Conservation (phyloP, 2,888 invertebrate genomes). For the Melangyna quadrimaculata region DNA sequence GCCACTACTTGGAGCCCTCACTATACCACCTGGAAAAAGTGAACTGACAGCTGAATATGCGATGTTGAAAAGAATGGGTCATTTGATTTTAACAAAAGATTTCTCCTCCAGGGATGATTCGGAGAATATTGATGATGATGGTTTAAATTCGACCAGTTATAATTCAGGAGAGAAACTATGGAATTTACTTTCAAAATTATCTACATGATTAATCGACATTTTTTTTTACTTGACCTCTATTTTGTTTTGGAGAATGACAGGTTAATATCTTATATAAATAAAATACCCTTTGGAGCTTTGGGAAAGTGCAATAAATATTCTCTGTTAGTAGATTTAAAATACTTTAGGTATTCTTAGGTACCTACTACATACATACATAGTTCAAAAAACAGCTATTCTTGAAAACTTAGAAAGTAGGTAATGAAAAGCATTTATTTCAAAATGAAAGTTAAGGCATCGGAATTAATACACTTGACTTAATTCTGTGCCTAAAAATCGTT, state of each 20-base stretch:
- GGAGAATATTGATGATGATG: conserved; percentile 21
- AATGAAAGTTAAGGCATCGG: too few relatives aligned
- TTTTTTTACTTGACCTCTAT: neutral
- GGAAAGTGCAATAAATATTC: neutral
- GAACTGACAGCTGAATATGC: neutral
- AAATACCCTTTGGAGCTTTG: neutral
- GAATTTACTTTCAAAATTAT: conserved; percentile 18
- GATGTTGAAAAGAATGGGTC: conserved; percentile 1
- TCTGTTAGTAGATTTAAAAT: too few relatives aligned
- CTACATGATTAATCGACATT: neutral
- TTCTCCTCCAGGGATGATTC: conserved; percentile 14
- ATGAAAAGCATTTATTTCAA: too few relatives aligned
- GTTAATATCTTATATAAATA: neutral
- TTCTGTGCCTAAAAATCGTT: too few relatives aligned
- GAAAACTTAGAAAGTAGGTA: too few relatives aligned
- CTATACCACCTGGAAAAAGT: conserved; percentile 1
- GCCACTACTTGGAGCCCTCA: neutral
- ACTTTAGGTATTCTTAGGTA: too few relatives aligned
- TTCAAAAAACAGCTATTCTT: too few relatives aligned
- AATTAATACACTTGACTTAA: too few relatives aligned
- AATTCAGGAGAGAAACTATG: neutral
- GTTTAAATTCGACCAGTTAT: conserved; percentile 1
- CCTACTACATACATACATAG: too few relatives aligned
- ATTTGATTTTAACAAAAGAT: conserved; percentile 29
- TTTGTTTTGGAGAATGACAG: neutral